A percentile compares a stretch with the other conserved stretches of the same genome.
Evolutionary conservation across 2,888 invertebrate species (phyloP).

Genomic region (Polymixis flavicincta): DNA sequence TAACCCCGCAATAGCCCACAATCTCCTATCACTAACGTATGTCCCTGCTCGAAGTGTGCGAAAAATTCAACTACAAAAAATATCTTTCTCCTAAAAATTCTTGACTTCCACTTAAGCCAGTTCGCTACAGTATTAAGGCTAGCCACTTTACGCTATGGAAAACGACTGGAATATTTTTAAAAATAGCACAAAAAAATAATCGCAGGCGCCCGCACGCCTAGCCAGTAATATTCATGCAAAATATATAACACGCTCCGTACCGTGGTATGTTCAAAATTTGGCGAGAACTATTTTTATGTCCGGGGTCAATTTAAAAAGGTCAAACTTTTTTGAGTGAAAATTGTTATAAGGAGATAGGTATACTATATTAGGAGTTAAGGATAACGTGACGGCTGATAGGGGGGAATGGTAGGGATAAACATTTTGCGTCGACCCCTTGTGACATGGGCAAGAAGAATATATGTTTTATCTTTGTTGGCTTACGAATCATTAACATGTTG

Average conservation of each 20-base stretch:
- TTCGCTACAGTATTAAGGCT: conserved; percentile 68
- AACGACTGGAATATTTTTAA: conserved; percentile 82
- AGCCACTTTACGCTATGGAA: conserved; percentile 82
- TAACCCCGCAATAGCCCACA: not conserved
- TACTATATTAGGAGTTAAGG: not conserved
- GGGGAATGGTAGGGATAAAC: not conserved
- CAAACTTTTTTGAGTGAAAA: not conserved
- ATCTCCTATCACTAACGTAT: not conserved
- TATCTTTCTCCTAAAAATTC: not conserved
- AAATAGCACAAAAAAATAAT: conserved; percentile 82
- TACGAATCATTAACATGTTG: not conserved
- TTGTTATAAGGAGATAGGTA: not conserved
- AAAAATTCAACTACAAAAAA: not conserved
- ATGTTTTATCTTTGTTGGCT: not conserved
- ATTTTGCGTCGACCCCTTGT: not conserved
- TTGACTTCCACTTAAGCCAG: conserved; percentile 74
- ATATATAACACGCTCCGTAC: conserved; percentile 36
- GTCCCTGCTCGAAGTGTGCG: not conserved
- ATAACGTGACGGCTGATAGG: not conserved
- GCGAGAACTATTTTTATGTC: conserved; percentile 40
- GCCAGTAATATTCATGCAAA: conserved; percentile 53
- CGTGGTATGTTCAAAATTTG: conserved; percentile 24
- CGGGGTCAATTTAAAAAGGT: conserved; percentile 16
- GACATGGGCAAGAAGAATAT: not conserved
- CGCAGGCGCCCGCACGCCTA: conserved; percentile 58